Evolutionary conservation across 1,140 invertebrate genomes (phyloP).

Genomic region (Heliconius hermathena): DNA sequence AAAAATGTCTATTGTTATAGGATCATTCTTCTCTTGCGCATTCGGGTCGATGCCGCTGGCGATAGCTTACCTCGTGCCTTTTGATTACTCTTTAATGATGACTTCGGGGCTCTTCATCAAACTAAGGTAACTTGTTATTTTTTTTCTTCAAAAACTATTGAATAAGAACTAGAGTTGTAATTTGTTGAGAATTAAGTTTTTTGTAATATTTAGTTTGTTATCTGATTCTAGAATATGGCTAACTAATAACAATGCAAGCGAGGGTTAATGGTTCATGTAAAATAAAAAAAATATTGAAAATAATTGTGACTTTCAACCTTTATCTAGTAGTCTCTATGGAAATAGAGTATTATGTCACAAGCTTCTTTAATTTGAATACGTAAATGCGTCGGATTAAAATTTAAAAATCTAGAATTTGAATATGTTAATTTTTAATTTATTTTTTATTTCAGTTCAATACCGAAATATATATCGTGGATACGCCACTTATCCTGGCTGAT

Average conservation of each 20-base stretch:
- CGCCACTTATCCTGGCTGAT: constrained; percentile 96
- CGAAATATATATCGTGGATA: constrained; percentile 90
- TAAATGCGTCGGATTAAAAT: no score
- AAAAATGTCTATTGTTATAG: constrained; percentile 76
- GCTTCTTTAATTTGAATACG: no score
- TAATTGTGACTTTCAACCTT: no score
- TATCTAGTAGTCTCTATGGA: no score
- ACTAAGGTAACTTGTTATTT: constrained; percentile 83
- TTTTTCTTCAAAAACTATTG: background rate
- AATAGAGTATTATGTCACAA: no score
- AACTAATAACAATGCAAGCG: background rate
- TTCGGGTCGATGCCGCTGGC: constrained; percentile 90
- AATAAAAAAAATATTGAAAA: no score
- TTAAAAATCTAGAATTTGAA: no score
- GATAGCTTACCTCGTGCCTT: constrained; percentile 92
- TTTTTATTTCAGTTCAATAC: constrained; percentile 85
- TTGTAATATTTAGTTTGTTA: no score
- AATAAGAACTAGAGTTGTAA: background rate
- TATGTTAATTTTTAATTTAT: no score
- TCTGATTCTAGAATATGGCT: background rate
- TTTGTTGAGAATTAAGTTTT: background rate
- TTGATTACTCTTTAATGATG: constrained; percentile 94
- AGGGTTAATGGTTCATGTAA: no score
- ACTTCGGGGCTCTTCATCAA: constrained; percentile 93
- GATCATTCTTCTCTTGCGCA: constrained; percentile 91